These are phyloP conservation scores for Eupithecia insigniata DNA, from an alignment of 2,888 invertebrate species.

Conservation along the genomic window DNA sequence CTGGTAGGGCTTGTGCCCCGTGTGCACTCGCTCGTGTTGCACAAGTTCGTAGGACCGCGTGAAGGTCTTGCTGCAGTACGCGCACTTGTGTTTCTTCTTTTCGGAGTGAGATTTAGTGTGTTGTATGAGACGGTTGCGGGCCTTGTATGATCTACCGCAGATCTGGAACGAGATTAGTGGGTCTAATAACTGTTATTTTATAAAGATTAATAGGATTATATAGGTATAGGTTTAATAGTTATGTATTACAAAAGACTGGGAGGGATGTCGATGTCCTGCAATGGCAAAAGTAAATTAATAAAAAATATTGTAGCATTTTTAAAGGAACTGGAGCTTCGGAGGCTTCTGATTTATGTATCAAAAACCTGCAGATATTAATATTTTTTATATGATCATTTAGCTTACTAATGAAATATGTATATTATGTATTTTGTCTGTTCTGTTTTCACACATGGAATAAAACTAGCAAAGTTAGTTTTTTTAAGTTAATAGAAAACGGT, in stretches of 20 bases:
- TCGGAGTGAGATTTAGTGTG: conserved; percentile 71
- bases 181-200: background rate
- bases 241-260: background rate
- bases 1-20: conserved; percentile 80
- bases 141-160: conserved; percentile 67
- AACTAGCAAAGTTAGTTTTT: too few relatives aligned
- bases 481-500: too few relatives aligned
- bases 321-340: background rate
- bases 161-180: conserved; percentile 53
- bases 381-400: too few relatives aligned
- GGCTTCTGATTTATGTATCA: too few relatives aligned
- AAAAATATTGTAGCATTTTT: background rate
- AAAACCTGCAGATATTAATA: too few relatives aligned
- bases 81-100: conserved; percentile 72
- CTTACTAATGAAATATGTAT: background rate
- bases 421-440: too few relatives aligned
- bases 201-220: background rate
- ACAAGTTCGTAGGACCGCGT: conserved; percentile 56
- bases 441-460: too few relatives aligned
- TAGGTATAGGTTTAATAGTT: too few relatives aligned
- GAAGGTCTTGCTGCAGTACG: conserved; percentile 80
- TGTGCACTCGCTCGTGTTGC: conserved; percentile 85
- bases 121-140: conserved; percentile 63
- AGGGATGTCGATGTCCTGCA: background rate
- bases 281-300: background rate